Evolutionary conservation across 2,888 invertebrate genomes (phyloP).

Genomic region (Pogonocherus hispidulus): DNA sequence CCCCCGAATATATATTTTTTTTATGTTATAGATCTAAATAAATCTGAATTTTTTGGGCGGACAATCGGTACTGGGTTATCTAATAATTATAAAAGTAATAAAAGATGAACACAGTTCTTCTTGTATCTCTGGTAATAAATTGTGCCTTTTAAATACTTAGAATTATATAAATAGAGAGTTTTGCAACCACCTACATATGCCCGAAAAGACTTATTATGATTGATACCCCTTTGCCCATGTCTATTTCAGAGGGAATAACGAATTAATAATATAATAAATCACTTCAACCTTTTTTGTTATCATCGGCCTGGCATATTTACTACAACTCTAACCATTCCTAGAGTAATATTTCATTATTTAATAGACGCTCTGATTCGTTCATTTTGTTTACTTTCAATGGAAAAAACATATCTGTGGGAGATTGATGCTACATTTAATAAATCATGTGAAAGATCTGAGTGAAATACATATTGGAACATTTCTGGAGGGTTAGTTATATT

Average conservation of each 20-base stretch:
- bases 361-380: neutral
- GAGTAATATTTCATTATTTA: constrained; percentile 9
- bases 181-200: too few relatives aligned
- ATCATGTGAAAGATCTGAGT: neutral
- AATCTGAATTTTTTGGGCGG: too few relatives aligned
- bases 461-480: neutral
- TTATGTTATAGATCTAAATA: too few relatives aligned
- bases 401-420: constrained; percentile 1
- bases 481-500: too few relatives aligned
- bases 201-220: constrained; percentile 5
- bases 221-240: neutral
- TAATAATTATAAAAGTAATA: too few relatives aligned
- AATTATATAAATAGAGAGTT: too few relatives aligned
- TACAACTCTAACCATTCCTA: constrained; percentile 4
- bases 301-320: neutral
- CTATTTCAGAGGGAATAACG: constrained; percentile 1
- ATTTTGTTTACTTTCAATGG: constrained; percentile 5
- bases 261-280: constrained; percentile 3
- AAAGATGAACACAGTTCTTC: too few relatives aligned
- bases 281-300: constrained; percentile 4
- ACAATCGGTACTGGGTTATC: too few relatives aligned
- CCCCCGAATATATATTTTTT: too few relatives aligned
- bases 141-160: too few relatives aligned
- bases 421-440: constrained; percentile 1
- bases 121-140: too few relatives aligned